Base-by-base conservation (phyloP, 2,888 invertebrate species). In the Microdon myrmicae region DNA sequence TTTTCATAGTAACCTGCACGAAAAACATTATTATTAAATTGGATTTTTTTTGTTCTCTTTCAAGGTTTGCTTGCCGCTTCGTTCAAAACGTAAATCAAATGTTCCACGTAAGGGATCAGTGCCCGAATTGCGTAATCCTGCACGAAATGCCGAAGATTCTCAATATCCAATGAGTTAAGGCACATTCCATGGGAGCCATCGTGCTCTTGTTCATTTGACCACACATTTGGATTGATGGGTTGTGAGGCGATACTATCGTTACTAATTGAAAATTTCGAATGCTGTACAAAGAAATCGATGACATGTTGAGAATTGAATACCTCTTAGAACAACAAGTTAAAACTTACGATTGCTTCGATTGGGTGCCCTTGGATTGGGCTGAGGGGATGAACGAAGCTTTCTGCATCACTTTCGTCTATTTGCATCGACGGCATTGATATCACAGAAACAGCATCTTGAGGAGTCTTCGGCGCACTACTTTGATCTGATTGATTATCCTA, bases 81-180 rank as follows among this genome's bases (percentile, higher is more conserved):
- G 73, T 87, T 89, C 26, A 95, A 79, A 54, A 87, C 83, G 45
- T 85, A 85, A 72, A 98, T 90, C 79, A 94, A 90, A 74, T 90
- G 88, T 77, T 99, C 98, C 25, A 95, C 87, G 78, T 94, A 93
- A 0, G 97, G 97, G 61, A 97, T 82, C 54, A 98, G 81, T 13
- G 93, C 92, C 72, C 90, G 87, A 8, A 89, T 84, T 55, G 90
- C 87, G 81, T 95, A 96, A 74, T 96, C 95, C 72, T 90, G 89
- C 28, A 96, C 84, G 74, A 96, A 89, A 68, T 87, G 85, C 71
- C 90, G 87, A 28, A 97, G 83, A 71, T 90, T 87, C 72, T 96
- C 94, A 38, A 94, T 84, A 81, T 97, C 97, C 73, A 87, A 87
- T 0, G 86, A 81, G 31, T 90, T 90, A 26, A 97, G 82, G 73